phyloP scores from a whole-genome alignment of 2,797 vertebrate species.

The Scarus forsteni region DNA sequence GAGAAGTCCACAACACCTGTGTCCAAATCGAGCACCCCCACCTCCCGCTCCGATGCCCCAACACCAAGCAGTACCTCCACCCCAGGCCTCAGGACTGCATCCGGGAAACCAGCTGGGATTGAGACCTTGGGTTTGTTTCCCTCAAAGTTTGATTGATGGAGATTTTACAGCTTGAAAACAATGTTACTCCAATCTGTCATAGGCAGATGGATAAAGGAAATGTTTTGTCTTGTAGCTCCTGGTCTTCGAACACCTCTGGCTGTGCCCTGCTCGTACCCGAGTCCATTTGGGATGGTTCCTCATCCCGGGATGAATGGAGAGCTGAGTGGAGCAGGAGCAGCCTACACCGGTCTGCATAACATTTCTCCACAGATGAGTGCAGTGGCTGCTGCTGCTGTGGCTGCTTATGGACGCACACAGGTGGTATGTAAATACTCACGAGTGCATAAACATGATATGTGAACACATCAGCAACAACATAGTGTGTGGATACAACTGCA shows the following conservation, averaged over 20 bases:
- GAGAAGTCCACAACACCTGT: constrained; percentile 95
- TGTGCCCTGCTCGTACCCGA: constrained; percentile 89
- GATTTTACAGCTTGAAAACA: background rate
- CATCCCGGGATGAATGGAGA: constrained; percentile 96
- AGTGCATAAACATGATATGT: background rate
- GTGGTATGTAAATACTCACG: constrained; percentile 85
- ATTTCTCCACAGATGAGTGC: constrained; percentile 96
- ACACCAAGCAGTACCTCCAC: constrained; percentile 92
- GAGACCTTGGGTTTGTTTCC: constrained; percentile 87
- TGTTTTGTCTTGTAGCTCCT: constrained; percentile 72
- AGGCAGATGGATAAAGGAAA: background rate
- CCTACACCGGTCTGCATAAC: constrained; percentile 90
- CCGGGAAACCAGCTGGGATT: constrained; percentile 86
- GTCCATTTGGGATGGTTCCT: constrained; percentile 94
- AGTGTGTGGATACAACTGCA: too few species aligned
- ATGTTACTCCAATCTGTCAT: background rate
- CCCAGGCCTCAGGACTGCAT: constrained; percentile 89
- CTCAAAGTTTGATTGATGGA: background rate
- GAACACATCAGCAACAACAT: background rate
- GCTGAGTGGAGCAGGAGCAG: constrained; percentile 87
- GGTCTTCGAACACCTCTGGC: constrained; percentile 92
- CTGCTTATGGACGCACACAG: constrained; percentile 91
- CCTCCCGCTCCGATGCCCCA: constrained; percentile 91
- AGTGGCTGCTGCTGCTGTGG: constrained; percentile 86
- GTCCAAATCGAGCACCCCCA: constrained; percentile 95